Base-by-base conservation (phyloP, 2,797 vertebrate genomes). In the Pelochelys cantorii region DNA sequence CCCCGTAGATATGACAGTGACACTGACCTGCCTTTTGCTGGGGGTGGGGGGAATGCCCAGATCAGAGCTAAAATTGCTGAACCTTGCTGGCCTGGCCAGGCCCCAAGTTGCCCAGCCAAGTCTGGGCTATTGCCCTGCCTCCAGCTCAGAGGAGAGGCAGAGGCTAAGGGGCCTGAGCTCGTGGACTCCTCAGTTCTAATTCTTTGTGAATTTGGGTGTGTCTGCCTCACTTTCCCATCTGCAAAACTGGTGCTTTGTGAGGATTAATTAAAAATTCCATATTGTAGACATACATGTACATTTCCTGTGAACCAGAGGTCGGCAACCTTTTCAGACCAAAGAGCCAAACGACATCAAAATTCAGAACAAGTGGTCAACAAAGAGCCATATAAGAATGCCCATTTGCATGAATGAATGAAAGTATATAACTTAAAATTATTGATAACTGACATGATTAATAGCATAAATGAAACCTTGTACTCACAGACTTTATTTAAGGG, bases 201-300 rank as follows among this genome's bases (percentile, higher is more conserved):
- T 60, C 87, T 93, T 88, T 93, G 83, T 93, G 84, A 88, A 93
- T 79, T 91, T 90, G 87, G 71, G 79, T n/a, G 37, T 86, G 92
- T 94, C 90, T 0, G 85, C 88, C 57, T 59, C 25, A 27, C 23
- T 59, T 59, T 59, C 57, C 57, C 57, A 27, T 59, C 57, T 59
- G 57, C 27, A 27, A 59, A 59, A 27, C 77, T 92, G 94, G 93
- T 81, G 92, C 92, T 87, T n/a, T 74, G 84, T 83, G 92, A 88
- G 86, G 94, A 93, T 95, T 95, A 87, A 94, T 96, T 95, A 95
- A 59, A 59, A 59, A 59, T 91, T 12, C 0, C 0, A 1, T 95
- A 89, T 93, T 79, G 81, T 92, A 97, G 95, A 93, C 86, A 88
- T 0, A 6, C 42, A 48, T 48, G 42, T 93, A 81, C 94, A 27